phyloP scores from a whole-genome alignment of 2,888 invertebrate species.

The Odontocerum albicorne region DNA sequence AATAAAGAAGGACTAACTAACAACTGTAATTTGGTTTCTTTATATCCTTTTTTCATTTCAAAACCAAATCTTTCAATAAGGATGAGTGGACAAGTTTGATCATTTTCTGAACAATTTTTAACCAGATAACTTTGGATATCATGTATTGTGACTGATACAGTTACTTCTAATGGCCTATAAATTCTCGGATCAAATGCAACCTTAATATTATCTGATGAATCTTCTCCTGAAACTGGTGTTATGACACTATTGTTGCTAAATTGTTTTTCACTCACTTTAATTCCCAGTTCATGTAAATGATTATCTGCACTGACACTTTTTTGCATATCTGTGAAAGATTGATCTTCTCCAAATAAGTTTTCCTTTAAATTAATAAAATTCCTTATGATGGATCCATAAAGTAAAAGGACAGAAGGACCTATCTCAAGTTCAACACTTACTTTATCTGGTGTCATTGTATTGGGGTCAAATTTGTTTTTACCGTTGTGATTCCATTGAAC shows the following conservation, averaged over 20 bases:
- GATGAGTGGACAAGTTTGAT: constrained; percentile 89
- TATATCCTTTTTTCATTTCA: constrained; percentile 94
- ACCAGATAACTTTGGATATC: constrained; percentile 94
- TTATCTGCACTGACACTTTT: constrained; percentile 57
- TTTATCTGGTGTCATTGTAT: constrained; percentile 81
- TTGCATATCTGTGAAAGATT: constrained; percentile 91
- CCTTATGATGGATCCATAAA: constrained; percentile 90
- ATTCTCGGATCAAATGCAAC: constrained; percentile 81
- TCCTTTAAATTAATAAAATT: constrained; percentile 91
- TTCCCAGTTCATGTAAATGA: constrained; percentile 49
- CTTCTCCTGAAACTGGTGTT: constrained; percentile 64
- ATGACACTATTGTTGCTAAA: constrained; percentile 49
- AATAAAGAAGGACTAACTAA: constrained; percentile 86
- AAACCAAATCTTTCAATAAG: constrained; percentile 91
- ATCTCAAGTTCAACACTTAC: constrained; percentile 93
- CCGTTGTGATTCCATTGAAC: constrained; percentile 68
- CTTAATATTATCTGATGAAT: constrained; percentile 60
- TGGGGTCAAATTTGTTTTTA: constrained; percentile 82
- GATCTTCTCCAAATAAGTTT: constrained; percentile 97
- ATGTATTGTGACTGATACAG: constrained; percentile 90
- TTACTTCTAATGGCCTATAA: constrained; percentile 88
- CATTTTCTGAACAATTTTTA: constrained; percentile 87
- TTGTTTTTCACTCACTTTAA: constrained; percentile 49
- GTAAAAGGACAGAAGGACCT: constrained; percentile 86
- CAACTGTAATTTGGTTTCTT: constrained; percentile 90